These are phyloP conservation scores for Vollenhovia emeryi DNA, from an alignment of 1,140 invertebrate species.

Conservation along the genomic window DNA sequence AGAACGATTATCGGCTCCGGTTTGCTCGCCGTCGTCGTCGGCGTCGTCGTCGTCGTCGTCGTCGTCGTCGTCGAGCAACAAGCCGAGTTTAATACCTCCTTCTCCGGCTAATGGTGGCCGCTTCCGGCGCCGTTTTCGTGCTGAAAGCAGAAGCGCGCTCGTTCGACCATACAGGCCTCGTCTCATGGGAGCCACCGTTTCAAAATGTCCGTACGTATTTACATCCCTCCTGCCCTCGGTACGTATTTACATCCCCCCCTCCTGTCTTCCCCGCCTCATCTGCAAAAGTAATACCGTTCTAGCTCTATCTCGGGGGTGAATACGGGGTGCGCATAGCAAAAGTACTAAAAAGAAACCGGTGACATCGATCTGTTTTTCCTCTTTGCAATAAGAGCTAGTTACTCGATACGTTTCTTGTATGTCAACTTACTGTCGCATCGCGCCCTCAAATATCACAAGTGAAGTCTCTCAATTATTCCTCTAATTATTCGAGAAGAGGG, in stretches of 20 bases:
- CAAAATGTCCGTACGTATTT: conserved; percentile 52
- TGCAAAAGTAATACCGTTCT: conserved; percentile 44
- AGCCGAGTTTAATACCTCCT: conserved; percentile 60
- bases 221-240: conserved; percentile 13
- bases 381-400: not conserved
- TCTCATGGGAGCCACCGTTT: conserved; percentile 46
- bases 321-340: too few species aligned
- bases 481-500: not conserved
- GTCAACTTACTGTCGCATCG: not conserved
- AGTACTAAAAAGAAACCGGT: conserved; percentile 17
- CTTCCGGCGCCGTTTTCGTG: conserved; percentile 58
- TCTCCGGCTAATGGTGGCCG: conserved; percentile 45
- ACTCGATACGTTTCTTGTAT: conserved; percentile 26
- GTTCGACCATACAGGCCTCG: conserved; percentile 63
- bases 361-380: not conserved
- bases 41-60: conserved; percentile 17
- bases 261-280: not conserved
- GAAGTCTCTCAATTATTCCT: not conserved
- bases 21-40: conserved; percentile 20
- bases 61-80: conserved; percentile 42
- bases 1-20: conserved; percentile 42
- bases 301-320: conserved; percentile 8
- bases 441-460: not conserved
- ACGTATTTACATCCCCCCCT: conserved; percentile 27
- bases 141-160: conserved; percentile 52